Evolutionary conservation across 2,888 invertebrate genomes (phyloP).

Genomic region (Leucoptera coffeella): DNA sequence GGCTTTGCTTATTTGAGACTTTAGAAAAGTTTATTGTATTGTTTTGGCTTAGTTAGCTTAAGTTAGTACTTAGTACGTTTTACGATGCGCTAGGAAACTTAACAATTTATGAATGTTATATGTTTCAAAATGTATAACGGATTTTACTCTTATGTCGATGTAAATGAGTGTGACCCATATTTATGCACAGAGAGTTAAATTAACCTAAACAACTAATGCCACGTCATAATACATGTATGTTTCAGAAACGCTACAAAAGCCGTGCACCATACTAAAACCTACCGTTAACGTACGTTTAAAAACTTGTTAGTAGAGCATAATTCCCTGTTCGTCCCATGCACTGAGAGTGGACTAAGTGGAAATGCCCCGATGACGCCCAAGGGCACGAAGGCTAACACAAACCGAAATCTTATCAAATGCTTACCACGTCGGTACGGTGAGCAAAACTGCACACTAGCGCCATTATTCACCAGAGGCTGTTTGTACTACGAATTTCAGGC

Average conservation of each 20-base stretch:
- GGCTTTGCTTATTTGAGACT: too few species aligned
- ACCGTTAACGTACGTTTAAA: background rate
- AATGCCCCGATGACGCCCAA: slow-evolving; percentile 33
- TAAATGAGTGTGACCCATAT: too few species aligned
- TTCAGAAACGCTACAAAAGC: too few species aligned
- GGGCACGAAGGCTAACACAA: slow-evolving; percentile 47
- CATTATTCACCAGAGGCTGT: slow-evolving; percentile 24
- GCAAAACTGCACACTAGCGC: slow-evolving; percentile 45
- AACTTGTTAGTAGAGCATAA: slow-evolving; percentile 1
- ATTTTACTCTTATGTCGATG: too few species aligned
- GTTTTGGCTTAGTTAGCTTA: too few species aligned
- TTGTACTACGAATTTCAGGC: slow-evolving; percentile 29
- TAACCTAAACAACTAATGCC: background rate
- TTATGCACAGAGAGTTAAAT: background rate
- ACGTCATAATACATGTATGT: too few species aligned
- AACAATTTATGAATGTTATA: too few species aligned
- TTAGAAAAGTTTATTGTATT: too few species aligned
- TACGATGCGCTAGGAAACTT: too few species aligned
- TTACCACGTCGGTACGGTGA: slow-evolving; percentile 43
- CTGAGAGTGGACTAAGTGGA: slow-evolving; percentile 13
- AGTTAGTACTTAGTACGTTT: too few species aligned
- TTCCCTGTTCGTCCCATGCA: background rate
- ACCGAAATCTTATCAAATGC: slow-evolving; percentile 47
- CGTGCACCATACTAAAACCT: too few species aligned
- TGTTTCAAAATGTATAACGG: too few species aligned